Conservation (phyloP, 2,113 vertebrate species). For the Rhagologus leucostigma region DNA sequence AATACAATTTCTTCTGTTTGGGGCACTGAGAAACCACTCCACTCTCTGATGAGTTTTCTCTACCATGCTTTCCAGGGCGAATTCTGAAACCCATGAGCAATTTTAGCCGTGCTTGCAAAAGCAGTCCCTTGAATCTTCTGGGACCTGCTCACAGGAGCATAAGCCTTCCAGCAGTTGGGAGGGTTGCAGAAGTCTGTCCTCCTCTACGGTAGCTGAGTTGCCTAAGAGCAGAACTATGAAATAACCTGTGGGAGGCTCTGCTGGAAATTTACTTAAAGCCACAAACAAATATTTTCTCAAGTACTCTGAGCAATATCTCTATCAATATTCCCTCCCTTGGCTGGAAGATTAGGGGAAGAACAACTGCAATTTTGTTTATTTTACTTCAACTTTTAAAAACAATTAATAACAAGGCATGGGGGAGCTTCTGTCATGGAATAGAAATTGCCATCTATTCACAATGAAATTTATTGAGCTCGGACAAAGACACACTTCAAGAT, state of each 20-base stretch:
- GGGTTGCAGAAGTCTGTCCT: not conserved
- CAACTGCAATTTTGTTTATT: not conserved
- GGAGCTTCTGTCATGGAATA: not conserved
- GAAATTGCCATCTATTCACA: not conserved
- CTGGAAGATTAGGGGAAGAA: not conserved
- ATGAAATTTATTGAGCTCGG: not conserved
- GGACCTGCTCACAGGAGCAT: not conserved
- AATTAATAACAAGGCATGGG: not conserved
- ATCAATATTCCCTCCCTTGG: not conserved
- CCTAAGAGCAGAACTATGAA: not conserved
- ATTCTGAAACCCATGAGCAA: not conserved
- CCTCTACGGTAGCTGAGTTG: fast-evolving
- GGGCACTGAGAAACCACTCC: not conserved
- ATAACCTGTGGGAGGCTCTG: not conserved
- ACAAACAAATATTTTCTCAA: slow-evolving; percentile 2
- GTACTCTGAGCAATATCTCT: not conserved
- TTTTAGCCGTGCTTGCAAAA: not conserved
- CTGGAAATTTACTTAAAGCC: not conserved
- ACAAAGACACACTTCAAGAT: not conserved
- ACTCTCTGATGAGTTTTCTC: not conserved
- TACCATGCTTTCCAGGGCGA: not conserved
- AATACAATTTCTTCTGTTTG: not conserved
- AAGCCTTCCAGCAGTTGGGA: not conserved
- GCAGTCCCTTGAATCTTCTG: not conserved
- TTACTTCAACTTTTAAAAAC: not conserved